These are phyloP conservation scores for Connochaetes taurinus DNA, from an alignment of 2,113 vertebrate species.

Conservation along the genomic window DNA sequence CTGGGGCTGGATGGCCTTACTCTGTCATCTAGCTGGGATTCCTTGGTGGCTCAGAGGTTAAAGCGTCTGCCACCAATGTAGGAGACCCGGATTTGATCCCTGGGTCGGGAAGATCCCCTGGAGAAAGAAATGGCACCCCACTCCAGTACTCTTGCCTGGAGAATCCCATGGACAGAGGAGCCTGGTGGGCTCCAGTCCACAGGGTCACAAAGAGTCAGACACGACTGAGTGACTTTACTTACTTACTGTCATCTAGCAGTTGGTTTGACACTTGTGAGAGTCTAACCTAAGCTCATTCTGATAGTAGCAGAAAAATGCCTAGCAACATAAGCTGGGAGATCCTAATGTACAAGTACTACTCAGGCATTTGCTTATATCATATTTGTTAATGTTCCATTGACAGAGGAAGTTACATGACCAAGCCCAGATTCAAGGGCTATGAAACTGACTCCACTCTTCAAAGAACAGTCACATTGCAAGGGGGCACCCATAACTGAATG, in stretches of 20 bases:
- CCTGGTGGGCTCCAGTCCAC: no score
- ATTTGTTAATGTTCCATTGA: neutral
- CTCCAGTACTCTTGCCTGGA: no score
- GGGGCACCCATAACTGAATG: neutral
- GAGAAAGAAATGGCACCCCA: no score
- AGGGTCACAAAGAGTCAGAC: no score
- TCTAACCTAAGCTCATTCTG: neutral
- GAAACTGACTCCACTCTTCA: neutral
- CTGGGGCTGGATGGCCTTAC: neutral
- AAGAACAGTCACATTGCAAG: neutral
- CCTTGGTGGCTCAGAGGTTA: no score
- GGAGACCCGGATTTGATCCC: no score
- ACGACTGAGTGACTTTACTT: no score
- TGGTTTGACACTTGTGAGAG: no score
- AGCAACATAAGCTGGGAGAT: neutral
- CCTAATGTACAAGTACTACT: neutral
- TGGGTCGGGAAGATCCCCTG: no score
- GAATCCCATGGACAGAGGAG: no score
- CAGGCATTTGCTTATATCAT: neutral
- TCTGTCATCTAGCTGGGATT: neutral
- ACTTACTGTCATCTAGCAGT: neutral
- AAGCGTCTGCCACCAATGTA: no score
- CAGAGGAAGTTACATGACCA: neutral
- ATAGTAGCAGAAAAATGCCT: neutral
- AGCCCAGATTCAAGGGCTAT: neutral